Evolutionary conservation across 2,113 vertebrate genomes (phyloP).

Genomic region (Parotia lawesii): DNA sequence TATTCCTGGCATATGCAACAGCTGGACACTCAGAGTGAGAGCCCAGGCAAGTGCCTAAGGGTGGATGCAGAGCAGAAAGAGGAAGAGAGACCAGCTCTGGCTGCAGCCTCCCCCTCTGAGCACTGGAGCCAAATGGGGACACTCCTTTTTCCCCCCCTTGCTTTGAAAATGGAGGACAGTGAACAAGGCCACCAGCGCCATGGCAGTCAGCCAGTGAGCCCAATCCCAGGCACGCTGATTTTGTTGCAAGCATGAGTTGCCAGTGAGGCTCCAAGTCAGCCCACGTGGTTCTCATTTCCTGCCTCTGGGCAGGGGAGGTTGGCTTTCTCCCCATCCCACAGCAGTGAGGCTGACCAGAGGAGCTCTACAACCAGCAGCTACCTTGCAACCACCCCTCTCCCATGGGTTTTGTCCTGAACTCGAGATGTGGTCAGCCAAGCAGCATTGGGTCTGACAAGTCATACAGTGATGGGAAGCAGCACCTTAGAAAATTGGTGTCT

Average conservation of each 20-base stretch:
- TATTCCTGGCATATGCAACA: accelerated
- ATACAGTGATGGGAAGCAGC: accelerated
- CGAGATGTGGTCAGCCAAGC: accelerated
- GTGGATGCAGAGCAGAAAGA: not conserved
- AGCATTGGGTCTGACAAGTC: accelerated
- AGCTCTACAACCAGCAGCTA: not conserved
- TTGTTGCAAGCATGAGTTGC: not conserved
- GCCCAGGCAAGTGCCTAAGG: not conserved
- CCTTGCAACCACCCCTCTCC: not conserved
- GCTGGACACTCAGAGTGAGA: not conserved
- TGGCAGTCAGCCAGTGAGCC: not conserved
- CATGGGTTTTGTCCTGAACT: not conserved
- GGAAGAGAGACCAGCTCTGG: not conserved
- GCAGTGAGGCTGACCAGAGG: not conserved
- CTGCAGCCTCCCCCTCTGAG: not conserved
- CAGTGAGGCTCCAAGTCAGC: not conserved
- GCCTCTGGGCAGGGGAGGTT: not conserved
- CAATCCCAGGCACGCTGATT: not conserved
- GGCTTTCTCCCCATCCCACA: not conserved
- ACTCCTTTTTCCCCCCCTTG: accelerated
- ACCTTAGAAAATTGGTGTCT: not conserved
- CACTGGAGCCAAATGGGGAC: not conserved
- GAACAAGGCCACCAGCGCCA: accelerated
- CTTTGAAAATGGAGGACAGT: not conserved
- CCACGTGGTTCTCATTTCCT: slow-evolving; percentile 14